Conservation (phyloP, 1,140 invertebrate genomes). For the Pinna nobilis region DNA sequence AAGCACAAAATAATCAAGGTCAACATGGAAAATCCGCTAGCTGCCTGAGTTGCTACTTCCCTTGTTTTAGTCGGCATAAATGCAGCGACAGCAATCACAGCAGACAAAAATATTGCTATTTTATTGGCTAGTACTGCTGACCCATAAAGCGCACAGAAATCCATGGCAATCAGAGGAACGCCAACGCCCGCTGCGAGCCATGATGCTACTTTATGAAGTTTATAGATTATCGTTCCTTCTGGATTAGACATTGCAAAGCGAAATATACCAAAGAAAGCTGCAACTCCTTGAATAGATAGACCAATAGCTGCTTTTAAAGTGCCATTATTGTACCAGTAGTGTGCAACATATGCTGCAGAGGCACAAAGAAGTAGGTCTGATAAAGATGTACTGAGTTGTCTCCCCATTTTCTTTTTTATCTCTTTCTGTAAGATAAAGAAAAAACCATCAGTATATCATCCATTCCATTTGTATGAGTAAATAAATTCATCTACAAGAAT, state of each 20-base stretch:
- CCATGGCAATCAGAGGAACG: conserved; percentile 50
- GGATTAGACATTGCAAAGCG: conserved; percentile 47
- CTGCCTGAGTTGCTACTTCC: conserved; percentile 43
- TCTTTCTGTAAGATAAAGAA: too few relatives aligned
- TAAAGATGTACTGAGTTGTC: conserved; percentile 53
- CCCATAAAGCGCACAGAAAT: conserved; percentile 42
- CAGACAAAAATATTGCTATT: conserved; percentile 45
- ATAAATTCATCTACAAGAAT: too few relatives aligned
- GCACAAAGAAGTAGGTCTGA: conserved; percentile 54
- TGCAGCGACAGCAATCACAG: conserved; percentile 28
- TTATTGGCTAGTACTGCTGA: conserved; percentile 43
- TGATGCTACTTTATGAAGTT: conserved; percentile 48
- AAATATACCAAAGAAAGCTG: conserved; percentile 51
- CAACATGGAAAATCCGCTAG: conserved; percentile 56
- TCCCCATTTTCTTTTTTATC: conserved; percentile 25
- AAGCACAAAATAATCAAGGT: conserved; percentile 47
- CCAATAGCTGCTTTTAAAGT: conserved; percentile 45
- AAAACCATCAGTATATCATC: too few relatives aligned
- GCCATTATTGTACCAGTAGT: conserved; percentile 7
- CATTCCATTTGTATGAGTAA: too few relatives aligned
- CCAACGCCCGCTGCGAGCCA: conserved; percentile 55
- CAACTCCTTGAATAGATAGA: conserved; percentile 50
- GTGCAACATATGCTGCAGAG: conserved; percentile 44
- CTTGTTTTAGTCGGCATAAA: conserved; percentile 38
- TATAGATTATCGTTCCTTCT: conserved; percentile 33